Percentiles rank a stretch among this genome's conserved stretches.
Conservation (phyloP, 2,888 invertebrate species). For the Lithosia quadra region DNA sequence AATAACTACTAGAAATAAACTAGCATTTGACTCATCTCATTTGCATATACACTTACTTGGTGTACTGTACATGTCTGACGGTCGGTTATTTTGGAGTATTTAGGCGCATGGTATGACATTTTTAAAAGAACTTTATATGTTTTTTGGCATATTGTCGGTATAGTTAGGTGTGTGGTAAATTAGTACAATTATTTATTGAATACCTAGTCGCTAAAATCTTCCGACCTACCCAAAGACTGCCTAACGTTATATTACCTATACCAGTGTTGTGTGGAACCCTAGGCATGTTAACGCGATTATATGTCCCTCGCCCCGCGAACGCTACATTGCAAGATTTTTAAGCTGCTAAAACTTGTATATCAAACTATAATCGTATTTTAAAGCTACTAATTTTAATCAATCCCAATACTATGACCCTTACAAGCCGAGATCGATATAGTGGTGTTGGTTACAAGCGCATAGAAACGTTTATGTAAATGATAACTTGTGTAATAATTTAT, state of each 20-base stretch:
- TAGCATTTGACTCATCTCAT: not conserved
- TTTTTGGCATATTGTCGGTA: slow-evolving; percentile 65
- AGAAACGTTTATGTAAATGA: not conserved
- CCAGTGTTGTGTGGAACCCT: slow-evolving; percentile 77
- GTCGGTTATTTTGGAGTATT: not conserved
- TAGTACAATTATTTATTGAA: slow-evolving; percentile 68
- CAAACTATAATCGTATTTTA: not conserved
- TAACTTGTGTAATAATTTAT: not conserved
- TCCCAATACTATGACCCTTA: not conserved
- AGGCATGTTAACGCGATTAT: slow-evolving; percentile 66
- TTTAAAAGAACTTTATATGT: slow-evolving; percentile 51
- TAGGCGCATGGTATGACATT: slow-evolving; percentile 25
- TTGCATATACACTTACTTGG: not conserved
- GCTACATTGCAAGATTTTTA: slow-evolving; percentile 72
- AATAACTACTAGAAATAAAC: not conserved
- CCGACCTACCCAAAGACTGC: slow-evolving; percentile 88
- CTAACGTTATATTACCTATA: slow-evolving; percentile 80
- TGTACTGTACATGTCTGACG: not conserved
- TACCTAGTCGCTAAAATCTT: slow-evolving; percentile 84
- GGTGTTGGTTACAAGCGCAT: no score
- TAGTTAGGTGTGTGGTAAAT: slow-evolving; percentile 69
- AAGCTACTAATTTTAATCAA: not conserved
- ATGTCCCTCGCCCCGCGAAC: slow-evolving; percentile 74
- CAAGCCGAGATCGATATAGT: not conserved
- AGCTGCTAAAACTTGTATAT: not conserved